Conservation (phyloP, 2,888 invertebrate species). For the Catocala nupta region DNA sequence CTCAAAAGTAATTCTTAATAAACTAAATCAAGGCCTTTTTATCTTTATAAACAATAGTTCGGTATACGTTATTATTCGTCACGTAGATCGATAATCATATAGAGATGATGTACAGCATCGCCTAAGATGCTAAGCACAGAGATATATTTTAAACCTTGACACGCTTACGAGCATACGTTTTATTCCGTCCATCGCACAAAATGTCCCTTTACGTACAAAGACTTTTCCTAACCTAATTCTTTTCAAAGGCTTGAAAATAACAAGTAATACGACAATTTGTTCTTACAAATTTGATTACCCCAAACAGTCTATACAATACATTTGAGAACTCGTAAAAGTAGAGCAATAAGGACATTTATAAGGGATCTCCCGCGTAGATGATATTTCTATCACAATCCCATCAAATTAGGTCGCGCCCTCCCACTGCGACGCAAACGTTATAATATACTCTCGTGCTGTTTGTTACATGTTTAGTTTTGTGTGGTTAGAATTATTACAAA, state of each 20-base stretch:
- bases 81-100: no score
- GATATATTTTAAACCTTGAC: no score
- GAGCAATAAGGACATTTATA: conserved; percentile 17
- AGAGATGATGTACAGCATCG: no score
- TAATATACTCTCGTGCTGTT: conserved; percentile 14
- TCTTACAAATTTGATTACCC: conserved; percentile 6
- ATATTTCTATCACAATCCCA: conserved; percentile 49
- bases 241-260: neutral
- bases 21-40: no score
- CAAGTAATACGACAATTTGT: neutral
- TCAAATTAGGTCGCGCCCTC: conserved; percentile 57
- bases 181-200: no score
- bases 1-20: no score
- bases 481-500: conserved; percentile 1
- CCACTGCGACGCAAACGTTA: conserved; percentile 44
- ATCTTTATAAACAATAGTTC: no score
- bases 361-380: conserved; percentile 50
- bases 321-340: conserved; percentile 15
- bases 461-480: conserved; percentile 15
- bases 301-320: neutral
- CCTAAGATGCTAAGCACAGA: no score
- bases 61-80: no score
- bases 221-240: neutral
- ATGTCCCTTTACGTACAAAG: no score
- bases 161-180: no score